phyloP scores from a whole-genome alignment of 2,113 vertebrate genomes.

The Crotalus helleri region DNA sequence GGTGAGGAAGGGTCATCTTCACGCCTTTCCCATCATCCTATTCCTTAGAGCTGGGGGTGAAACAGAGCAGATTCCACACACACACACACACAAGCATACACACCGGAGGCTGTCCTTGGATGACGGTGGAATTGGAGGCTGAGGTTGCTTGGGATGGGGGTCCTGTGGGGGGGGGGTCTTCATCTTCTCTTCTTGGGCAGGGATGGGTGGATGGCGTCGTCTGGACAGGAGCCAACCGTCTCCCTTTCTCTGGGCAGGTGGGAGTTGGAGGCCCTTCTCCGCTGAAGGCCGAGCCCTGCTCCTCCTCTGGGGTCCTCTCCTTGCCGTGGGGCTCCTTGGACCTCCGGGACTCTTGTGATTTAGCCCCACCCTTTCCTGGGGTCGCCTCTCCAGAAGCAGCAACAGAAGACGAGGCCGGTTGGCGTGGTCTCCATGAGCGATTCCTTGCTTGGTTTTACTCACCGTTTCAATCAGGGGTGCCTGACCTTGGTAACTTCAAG shows the following conservation, averaged over 20 bases:
- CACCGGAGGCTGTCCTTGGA: background rate
- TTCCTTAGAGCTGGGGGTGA: background rate
- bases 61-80: background rate
- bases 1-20: background rate
- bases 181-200: background rate
- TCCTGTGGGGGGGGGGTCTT: fast-evolving
- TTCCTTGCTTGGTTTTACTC: too few relatives aligned
- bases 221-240: background rate
- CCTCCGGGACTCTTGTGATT: background rate
- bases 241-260: background rate
- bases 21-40: background rate
- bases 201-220: background rate
- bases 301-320: background rate
- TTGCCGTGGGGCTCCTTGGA: background rate
- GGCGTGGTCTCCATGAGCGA: too few relatives aligned
- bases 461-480: background rate
- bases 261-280: background rate
- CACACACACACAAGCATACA: too few relatives aligned
- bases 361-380: too few relatives aligned
- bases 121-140: background rate
- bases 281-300: fast-evolving
- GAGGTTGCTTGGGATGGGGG: background rate
- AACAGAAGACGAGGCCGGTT: background rate
- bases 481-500: background rate
- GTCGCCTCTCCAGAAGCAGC: background rate